Evolutionary conservation across 1,140 invertebrate species (phyloP).

Genomic region (Listronotus bonariensis): DNA sequence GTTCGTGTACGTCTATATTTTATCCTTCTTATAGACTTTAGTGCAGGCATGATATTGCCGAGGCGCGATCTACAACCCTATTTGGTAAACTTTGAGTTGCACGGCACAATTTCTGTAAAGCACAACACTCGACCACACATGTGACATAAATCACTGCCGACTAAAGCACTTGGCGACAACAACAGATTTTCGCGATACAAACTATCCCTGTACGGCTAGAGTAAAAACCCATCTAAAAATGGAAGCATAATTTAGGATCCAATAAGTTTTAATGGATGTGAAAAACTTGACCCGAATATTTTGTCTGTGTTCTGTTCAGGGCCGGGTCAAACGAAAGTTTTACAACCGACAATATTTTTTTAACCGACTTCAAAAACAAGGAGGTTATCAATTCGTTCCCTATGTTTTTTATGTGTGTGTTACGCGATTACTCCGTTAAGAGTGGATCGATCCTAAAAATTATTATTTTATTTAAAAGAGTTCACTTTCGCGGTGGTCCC

Average conservation of each 20-base stretch:
- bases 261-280: slow-evolving; percentile 38
- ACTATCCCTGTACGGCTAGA: slow-evolving; percentile 40
- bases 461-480: no score
- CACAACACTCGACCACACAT: slow-evolving; percentile 46
- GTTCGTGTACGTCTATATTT: slow-evolving; percentile 10
- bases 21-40: slow-evolving; percentile 10
- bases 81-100: slow-evolving; percentile 29
- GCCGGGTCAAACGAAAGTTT: no score
- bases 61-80: slow-evolving; percentile 12
- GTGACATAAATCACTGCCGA: slow-evolving; percentile 43
- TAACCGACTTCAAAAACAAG: no score
- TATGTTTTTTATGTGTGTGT: no score
- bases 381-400: no score
- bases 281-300: slow-evolving; percentile 31
- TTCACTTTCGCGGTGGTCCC: no score
- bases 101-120: slow-evolving; percentile 43
- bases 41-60: slow-evolving; percentile 12
- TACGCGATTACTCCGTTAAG: no score
- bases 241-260: slow-evolving; percentile 41
- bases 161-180: slow-evolving; percentile 46
- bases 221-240: slow-evolving; percentile 39
- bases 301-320: background rate
- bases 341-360: no score
- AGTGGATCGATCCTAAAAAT: no score
- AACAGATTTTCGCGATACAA: slow-evolving; percentile 48